Base-by-base conservation (phyloP, 2,113 vertebrate species). In the Gymnobelideus leadbeateri region DNA sequence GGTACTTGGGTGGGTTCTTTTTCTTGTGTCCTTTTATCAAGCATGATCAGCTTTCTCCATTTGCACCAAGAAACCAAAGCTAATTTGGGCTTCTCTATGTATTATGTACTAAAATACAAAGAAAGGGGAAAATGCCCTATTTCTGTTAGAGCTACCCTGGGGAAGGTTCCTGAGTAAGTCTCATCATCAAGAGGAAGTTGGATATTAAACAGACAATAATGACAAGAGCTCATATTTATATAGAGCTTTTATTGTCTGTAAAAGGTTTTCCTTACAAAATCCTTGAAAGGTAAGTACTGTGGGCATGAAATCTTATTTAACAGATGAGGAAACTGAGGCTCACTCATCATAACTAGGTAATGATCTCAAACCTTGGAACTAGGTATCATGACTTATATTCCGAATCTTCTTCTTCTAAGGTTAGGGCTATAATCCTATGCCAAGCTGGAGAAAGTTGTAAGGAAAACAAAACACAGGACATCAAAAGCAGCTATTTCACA, bases 1-100 rank as follows among this genome's bases (percentile, higher is more conserved):
- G 96, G 94, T 97, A 96, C 96, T 57, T 93, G 51, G 92, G 95
- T 96, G 91, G 51, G 31, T 95, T 95, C 90, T 97, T 95, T 97
- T 50, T 26, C 31, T 61, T 55, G n/a, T 97, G 84, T 96, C 95
- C 96, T 96, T 95, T 95, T 93, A 94, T 47, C 37, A 92, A 94
- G 93, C 93, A 95, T 89, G 95, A 97, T 93, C 96, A 96, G 97
- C 51, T 91, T 97, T 97, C 95, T 94, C 94, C 51, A 94, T 55
- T 61, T 0, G 0, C 46, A 95, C 95, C 92, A 68, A 91, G 8
- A n/a, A 89, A 14, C 49, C 46, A 93, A 95, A 46, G 53, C 43
- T 49, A 43, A 19, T 53, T 96, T 91, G 49, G 12, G 91, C 89
- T 95, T 84, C 91, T 51, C 46, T 68, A 89, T 93, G 46, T 96